A percentile compares a stretch with the other conserved stretches of the same genome.
Evolutionary conservation across 2,797 vertebrate genomes (phyloP).

Genomic region (Argya squamiceps): DNA sequence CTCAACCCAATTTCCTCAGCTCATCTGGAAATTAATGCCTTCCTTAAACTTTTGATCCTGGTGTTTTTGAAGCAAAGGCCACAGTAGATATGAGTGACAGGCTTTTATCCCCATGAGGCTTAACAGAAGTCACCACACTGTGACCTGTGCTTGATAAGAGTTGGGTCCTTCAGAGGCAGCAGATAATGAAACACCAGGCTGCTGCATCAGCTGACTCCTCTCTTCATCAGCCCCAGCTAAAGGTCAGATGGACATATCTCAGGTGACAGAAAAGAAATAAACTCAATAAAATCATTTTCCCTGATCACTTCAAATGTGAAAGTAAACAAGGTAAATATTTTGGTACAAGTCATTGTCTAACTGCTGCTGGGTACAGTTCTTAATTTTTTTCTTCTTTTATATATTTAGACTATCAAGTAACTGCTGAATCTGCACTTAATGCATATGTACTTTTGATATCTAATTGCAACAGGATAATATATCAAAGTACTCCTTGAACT

Average conservation of each 20-base stretch:
- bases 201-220: not conserved
- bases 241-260: not conserved
- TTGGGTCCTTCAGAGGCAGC: not conserved
- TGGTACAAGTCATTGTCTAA: not conserved
- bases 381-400: not conserved
- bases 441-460: not conserved
- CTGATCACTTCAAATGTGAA: not conserved
- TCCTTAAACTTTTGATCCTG: conserved; percentile 30
- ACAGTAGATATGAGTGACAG: not conserved
- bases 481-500: not conserved
- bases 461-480: not conserved
- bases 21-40: conserved; percentile 21
- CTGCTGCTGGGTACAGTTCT: not conserved
- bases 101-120: not conserved
- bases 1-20: not conserved
- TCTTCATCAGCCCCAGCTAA: not conserved
- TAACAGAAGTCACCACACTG: conserved; percentile 11
- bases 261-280: not conserved
- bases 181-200: not conserved
- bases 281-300: not conserved
- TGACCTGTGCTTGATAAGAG: not conserved
- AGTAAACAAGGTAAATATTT: not conserved
- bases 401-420: not conserved
- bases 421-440: not conserved
- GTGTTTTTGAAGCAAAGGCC: conserved; percentile 19